Evolutionary conservation across 2,113 vertebrate genomes (phyloP), one percentile per base, ranked within the genome.

Genomic region (Haplochromis burtoni): DNA sequence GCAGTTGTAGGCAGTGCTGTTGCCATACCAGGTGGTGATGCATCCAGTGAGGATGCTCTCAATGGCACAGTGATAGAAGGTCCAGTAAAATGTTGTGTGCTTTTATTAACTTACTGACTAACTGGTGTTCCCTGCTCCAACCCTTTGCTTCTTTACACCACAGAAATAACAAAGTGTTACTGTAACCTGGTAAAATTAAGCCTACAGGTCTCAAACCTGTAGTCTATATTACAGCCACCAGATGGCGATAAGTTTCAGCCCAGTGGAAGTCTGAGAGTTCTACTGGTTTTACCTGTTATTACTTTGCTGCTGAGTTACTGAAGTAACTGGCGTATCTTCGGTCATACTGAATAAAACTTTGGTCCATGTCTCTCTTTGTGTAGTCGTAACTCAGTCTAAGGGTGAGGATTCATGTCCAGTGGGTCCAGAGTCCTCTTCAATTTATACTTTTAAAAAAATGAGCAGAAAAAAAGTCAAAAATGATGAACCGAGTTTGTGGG

Each of bases 201-300:
- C 4, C 19, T 12, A 38, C 61, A 5, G 9, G 6, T 66, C 17
- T 38, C 33, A 38, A 21, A 38, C 61, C 33, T 68, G 63, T 40
- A 40, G 61, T 38, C 0, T n/a, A 66, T 2, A 38, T 13, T 38
- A 38, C 0, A 1, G 19, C 33, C 61, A 66, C 3, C 33, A 66
- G 33, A 2, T 38, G 61, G 61, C 4, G 7, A 66, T 38, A 66
- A 1, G 17, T 66, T 66, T 13, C 19, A 66, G 61, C 17, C 61
- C 31, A 66, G 61, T 66, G 31, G 59, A 11, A 7, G 10, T 19
- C 6, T 6, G 57, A 31, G 26, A 17, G 59, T 4, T 33, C 0
- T 12, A n/a, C 61, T n/a, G 59, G 9, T 35, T 66, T 66, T 35
- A 35, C 31, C 61, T 66, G 17, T 35, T 7, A 8, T 12, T n/a